These are phyloP conservation scores for Pharmacophagus antenor DNA, from an alignment of 2,888 invertebrate species.

Conservation along the genomic window DNA sequence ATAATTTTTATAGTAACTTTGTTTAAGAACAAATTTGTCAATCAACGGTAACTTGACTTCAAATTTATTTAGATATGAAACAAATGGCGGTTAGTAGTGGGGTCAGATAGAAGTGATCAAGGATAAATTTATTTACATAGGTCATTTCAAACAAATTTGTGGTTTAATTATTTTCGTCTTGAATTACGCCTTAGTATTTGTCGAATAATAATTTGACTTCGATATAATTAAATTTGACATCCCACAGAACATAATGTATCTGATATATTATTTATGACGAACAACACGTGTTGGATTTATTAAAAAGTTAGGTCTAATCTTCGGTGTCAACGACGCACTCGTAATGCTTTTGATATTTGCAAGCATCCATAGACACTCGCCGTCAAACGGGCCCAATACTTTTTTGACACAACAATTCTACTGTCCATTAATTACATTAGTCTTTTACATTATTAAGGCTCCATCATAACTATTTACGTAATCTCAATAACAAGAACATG, in stretches of 20 bases:
- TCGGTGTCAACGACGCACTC: too few species aligned
- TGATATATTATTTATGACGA: too few species aligned
- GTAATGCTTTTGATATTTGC: too few species aligned
- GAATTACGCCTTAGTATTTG: background rate
- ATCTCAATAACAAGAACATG: conserved; percentile 1
- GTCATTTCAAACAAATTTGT: background rate
- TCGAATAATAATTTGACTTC: background rate
- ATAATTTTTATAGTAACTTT: background rate
- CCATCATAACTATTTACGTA: background rate
- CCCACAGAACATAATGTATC: too few species aligned
- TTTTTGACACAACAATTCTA: background rate
- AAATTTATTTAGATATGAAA: background rate
- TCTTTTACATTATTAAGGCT: background rate
- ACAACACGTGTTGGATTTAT: too few species aligned
- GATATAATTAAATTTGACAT: background rate
- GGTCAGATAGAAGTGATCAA: background rate
- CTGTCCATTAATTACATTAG: background rate
- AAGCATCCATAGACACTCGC: too few species aligned
- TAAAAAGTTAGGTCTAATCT: too few species aligned
- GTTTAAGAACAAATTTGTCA: background rate
- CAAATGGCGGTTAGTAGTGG: background rate
- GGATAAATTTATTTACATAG: background rate
- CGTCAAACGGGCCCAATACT: too few species aligned
- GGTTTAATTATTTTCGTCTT: background rate
- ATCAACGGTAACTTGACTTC: too few species aligned